These are phyloP conservation scores for Oscheius sp. DNA, from an alignment of 2,888 invertebrate genomes.

Conservation along the genomic window DNA sequence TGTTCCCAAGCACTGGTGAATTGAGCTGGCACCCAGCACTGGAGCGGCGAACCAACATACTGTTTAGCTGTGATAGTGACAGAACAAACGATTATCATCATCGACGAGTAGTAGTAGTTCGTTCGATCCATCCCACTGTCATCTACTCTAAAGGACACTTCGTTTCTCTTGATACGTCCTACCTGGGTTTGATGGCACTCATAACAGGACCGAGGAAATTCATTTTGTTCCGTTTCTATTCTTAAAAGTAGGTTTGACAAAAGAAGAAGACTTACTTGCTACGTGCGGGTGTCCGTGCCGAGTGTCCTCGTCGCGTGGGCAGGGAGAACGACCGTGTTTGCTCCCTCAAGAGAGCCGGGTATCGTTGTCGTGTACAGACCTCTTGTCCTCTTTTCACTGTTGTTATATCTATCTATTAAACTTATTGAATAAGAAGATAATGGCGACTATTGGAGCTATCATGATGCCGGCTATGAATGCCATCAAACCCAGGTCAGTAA, in stretches of 20 bases:
- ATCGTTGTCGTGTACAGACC: conserved; percentile 14
- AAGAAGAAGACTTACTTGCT: too few species aligned
- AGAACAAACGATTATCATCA: conserved; percentile 60
- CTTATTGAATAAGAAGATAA: background rate
- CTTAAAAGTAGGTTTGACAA: too few species aligned
- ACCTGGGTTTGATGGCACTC: conserved; percentile 23
- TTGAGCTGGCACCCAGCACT: conserved; percentile 67
- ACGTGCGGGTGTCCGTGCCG: too few species aligned
- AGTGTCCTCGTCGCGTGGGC: conserved; percentile 12
- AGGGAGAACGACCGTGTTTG: conserved; percentile 17
- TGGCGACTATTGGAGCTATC: conserved; percentile 10
- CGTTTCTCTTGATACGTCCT: background rate
- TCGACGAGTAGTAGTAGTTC: conserved; percentile 66
- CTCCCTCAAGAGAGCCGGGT: conserved; percentile 15
- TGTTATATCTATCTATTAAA: background rate
- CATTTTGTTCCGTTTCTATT: too few species aligned
- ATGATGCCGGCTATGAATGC: conserved; percentile 42
- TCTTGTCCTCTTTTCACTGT: background rate
- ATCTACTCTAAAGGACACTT: conserved; percentile 37
- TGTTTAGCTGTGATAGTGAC: conserved; percentile 59
- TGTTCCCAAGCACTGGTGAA: background rate
- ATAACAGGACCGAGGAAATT: conserved; percentile 54
- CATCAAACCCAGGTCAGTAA: conserved; percentile 59
- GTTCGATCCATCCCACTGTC: conserved; percentile 61
- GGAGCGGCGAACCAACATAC: conserved; percentile 68